Percentiles rank a stretch among this genome's conserved stretches.
These are phyloP conservation scores for Menura novaehollandiae DNA, from an alignment of 2,113 vertebrate species.

Conservation along the genomic window DNA sequence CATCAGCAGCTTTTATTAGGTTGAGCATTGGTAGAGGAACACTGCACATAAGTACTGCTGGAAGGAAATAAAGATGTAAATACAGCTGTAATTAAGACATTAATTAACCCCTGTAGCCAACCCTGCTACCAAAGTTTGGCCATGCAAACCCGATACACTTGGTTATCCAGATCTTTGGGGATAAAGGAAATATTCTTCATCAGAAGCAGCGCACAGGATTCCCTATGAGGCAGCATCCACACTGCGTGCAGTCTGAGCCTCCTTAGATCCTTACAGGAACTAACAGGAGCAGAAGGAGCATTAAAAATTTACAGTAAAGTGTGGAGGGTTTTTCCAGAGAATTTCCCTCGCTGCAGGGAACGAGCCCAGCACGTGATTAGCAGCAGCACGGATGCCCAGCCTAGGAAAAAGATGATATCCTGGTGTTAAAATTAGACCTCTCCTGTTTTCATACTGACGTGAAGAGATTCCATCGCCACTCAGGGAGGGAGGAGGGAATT, in stretches of 20 bases:
- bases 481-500: background rate
- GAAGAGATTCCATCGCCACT: fast-evolving
- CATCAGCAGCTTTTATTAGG: background rate
- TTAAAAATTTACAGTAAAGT: background rate
- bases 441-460: background rate
- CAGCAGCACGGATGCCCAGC: background rate
- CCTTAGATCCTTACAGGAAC: too few species aligned
- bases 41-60: fast-evolving
- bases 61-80: background rate
- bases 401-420: background rate
- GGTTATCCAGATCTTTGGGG: background rate
- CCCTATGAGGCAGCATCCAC: fast-evolving
- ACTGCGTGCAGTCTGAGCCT: background rate
- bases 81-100: background rate
- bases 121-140: too few species aligned
- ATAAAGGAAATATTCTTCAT: too few species aligned
- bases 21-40: background rate
- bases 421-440: background rate
- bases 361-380: fast-evolving
- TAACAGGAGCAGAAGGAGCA: background rate
- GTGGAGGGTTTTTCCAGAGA: background rate
- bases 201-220: background rate
- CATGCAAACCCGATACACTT: too few species aligned
- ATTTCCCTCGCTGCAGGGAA: fast-evolving
- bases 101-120: background rate